Conservation (phyloP, 1,140 invertebrate species). For the Cydia splendana region DNA sequence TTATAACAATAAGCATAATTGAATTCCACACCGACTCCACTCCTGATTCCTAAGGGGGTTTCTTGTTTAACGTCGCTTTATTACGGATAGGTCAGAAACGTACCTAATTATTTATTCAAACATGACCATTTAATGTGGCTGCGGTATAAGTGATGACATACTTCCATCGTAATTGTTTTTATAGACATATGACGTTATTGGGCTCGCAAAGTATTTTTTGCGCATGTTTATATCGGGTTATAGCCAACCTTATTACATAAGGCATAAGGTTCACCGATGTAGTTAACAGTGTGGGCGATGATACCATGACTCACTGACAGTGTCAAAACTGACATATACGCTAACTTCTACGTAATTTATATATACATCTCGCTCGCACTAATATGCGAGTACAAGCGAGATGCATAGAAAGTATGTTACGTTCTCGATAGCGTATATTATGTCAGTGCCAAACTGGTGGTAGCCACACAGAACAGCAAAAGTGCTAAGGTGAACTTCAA, state of each 20-base stretch:
- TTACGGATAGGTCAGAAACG: not conserved
- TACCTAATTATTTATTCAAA: not conserved
- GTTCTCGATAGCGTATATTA: too few species aligned
- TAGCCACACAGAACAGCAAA: too few species aligned
- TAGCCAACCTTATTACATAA: too few species aligned
- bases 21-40: not conserved
- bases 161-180: not conserved
- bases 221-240: not conserved
- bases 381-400: too few species aligned
- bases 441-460: too few species aligned
- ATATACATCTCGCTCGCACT: too few species aligned
- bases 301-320: too few species aligned
- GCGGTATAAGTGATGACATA: constrained; percentile 8
- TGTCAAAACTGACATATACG: too few species aligned
- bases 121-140: not conserved
- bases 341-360: too few species aligned
- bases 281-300: too few species aligned
- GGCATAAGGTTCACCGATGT: too few species aligned
- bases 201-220: not conserved
- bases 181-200: not conserved
- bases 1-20: constrained; percentile 1
- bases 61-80: not conserved
- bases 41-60: not conserved
- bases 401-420: too few species aligned
- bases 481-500: not conserved